These are phyloP conservation scores for Lordiphosa collinella DNA, from an alignment of 1,140 invertebrate genomes.

Conservation along the genomic window DNA sequence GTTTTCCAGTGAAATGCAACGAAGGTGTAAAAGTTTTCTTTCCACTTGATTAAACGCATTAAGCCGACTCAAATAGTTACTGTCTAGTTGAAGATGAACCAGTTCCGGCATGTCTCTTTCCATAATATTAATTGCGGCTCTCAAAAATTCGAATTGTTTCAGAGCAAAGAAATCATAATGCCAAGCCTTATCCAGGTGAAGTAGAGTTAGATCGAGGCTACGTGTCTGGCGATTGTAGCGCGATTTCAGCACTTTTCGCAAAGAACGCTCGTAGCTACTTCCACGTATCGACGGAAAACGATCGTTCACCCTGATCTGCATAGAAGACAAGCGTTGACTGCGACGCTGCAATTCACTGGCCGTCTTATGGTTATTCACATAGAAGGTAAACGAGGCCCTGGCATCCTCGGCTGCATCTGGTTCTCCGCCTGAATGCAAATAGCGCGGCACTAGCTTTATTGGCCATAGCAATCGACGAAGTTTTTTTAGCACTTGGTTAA, in stretches of 20 bases:
- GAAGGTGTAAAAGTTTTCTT: conserved; percentile 11
- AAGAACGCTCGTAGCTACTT: background rate
- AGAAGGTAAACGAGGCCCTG: conserved; percentile 35
- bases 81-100: conserved; percentile 23
- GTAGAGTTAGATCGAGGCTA: conserved; percentile 23
- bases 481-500: conserved; percentile 6
- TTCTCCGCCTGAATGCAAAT: conserved; percentile 33
- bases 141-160: conserved; percentile 20
- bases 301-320: conserved; percentile 21
- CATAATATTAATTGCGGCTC: conserved; percentile 16
- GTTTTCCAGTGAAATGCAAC: conserved; percentile 23
- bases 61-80: conserved; percentile 24
- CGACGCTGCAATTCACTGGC: conserved; percentile 20
- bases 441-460: conserved; percentile 4
- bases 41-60: conserved; percentile 20
- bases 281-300: conserved; percentile 17
- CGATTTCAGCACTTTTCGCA: conserved; percentile 13
- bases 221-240: conserved; percentile 13
- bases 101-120: conserved; percentile 21
- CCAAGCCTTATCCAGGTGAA: conserved; percentile 22
- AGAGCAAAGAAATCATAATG: conserved; percentile 26
- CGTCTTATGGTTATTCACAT: conserved; percentile 27
- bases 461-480: conserved; percentile 15
- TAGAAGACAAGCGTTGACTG: background rate
- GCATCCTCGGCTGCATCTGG: conserved; percentile 19